A percentile compares a stretch with the other conserved stretches of the same genome.
These are phyloP conservation scores for Drosophila koepferae DNA, from an alignment of 2,888 invertebrate species.

Conservation along the genomic window DNA sequence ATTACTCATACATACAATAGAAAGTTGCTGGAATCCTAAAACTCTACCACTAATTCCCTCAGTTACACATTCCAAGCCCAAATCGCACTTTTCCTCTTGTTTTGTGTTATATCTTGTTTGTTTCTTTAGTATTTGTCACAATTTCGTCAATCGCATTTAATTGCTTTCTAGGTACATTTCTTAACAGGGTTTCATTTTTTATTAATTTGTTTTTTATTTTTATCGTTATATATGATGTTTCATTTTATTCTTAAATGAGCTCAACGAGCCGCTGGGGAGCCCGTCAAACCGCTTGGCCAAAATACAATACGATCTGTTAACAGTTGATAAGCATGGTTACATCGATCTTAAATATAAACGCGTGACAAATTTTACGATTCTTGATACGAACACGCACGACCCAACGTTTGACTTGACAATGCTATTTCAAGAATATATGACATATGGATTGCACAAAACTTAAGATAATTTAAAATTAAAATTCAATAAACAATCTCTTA, in stretches of 20 bases:
- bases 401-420: background rate
- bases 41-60: background rate
- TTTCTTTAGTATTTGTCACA: slow-evolving; percentile 72
- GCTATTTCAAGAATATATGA: background rate
- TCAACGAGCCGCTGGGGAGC: background rate
- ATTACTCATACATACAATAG: slow-evolving; percentile 46
- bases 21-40: slow-evolving; percentile 30
- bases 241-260: slow-evolving; percentile 19
- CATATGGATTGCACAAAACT: background rate
- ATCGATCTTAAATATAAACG: background rate
- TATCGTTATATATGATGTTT: slow-evolving; percentile 16
- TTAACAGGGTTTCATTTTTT: slow-evolving; percentile 50
- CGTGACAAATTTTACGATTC: background rate
- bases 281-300: slow-evolving; percentile 40
- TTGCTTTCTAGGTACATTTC: slow-evolving; percentile 80
- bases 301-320: slow-evolving; percentile 30
- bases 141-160: slow-evolving; percentile 79
- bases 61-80: slow-evolving; percentile 13
- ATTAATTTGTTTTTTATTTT: no score
- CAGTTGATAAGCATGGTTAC: slow-evolving; percentile 38
- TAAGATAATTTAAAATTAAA: background rate
- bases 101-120: background rate
- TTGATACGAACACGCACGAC: slow-evolving; percentile 10
- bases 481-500: background rate
- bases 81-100: slow-evolving; percentile 13